Base-by-base conservation (phyloP, 2,113 vertebrate species). In the Lanius collurio region DNA sequence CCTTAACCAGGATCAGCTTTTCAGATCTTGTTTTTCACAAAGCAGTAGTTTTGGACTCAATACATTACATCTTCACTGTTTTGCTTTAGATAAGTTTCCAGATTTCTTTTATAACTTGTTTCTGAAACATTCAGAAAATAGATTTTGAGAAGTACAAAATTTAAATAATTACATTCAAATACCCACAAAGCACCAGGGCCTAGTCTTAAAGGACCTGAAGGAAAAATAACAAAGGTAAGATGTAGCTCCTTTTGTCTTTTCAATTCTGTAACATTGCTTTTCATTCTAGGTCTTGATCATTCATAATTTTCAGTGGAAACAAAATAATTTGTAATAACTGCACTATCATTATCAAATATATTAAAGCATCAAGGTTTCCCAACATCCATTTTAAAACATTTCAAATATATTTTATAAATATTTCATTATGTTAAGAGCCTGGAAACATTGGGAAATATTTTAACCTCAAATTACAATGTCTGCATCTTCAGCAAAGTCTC, bases 381-480 rank as follows among this genome's bases (percentile, higher is more conserved):
- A 92, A 94, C 33, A 59, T 10, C 10, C 19, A 52, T 85, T 84
- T 95, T 3, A 55, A 88, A 70, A 73, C 8, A 80, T 73, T 96
- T 90, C 21, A 75, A 89, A 93, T 28, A 5, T 62, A 62, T 76
- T 56, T 87, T 90, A 87, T 52, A 89, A 90, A 88, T 91, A 88
- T 16, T 63, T 33, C 44, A 67, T 78, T 92, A 11, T 41, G 47
- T 75, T 86, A 96, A 52, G 74, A 92, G 74, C 86, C 85, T 75
- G 76, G 94, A 95, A 93, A 37, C 16, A 26, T 50, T 92, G 70
- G 60, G 46, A 80, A 74, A 87, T 96, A 4, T 83, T 88, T 74
- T 87, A 84, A 77, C n/a, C 27, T 83, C 79, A 83, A 83, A 90
- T 96, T 94, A 85, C 42, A 84, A 68, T 78, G 33, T 24, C 47